Conservation (phyloP, 2,888 invertebrate species). For the Phlogophora meticulosa region DNA sequence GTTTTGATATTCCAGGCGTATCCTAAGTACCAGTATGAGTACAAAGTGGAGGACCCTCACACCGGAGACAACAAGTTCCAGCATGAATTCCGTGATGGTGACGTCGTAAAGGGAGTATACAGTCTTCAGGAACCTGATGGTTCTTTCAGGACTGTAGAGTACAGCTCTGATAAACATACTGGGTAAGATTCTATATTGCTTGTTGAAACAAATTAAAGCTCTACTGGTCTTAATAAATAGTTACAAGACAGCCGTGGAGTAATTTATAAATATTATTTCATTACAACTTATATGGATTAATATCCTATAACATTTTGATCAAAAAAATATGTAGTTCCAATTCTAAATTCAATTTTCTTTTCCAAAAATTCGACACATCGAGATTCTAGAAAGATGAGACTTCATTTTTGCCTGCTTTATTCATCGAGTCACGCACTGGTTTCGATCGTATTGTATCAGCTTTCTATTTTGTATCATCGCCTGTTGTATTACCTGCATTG, state of each 20-base stretch:
- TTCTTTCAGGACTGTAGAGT: slow-evolving; percentile 91
- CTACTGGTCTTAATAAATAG: neutral
- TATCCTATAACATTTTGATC: no score
- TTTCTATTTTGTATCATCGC: slow-evolving; percentile 50
- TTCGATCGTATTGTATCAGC: slow-evolving; percentile 34
- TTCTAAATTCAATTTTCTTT: slow-evolving; percentile 26
- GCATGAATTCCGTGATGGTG: slow-evolving; percentile 91
- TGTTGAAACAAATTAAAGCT: neutral
- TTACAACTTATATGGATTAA: no score
- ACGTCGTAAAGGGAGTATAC: slow-evolving; percentile 92
- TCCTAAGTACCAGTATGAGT: slow-evolving; percentile 92
- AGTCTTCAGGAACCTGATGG: slow-evolving; percentile 92
- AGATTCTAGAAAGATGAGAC: slow-evolving; percentile 39
- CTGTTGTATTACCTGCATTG: slow-evolving; percentile 20
- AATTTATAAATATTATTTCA: neutral
- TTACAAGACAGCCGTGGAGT: neutral
- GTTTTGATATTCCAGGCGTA: slow-evolving; percentile 83
- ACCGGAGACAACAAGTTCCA: slow-evolving; percentile 92
- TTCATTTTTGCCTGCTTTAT: slow-evolving; percentile 40
- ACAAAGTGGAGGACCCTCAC: slow-evolving; percentile 92
- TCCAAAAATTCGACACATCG: no score
- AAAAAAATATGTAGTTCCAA: slow-evolving; percentile 2
- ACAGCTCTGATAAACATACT: slow-evolving; percentile 91
- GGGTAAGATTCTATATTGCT: slow-evolving; percentile 80
- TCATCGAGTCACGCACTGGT: slow-evolving; percentile 53